Evolutionary conservation across 2,113 vertebrate genomes (phyloP).

Genomic region (Tyrannus savana): DNA sequence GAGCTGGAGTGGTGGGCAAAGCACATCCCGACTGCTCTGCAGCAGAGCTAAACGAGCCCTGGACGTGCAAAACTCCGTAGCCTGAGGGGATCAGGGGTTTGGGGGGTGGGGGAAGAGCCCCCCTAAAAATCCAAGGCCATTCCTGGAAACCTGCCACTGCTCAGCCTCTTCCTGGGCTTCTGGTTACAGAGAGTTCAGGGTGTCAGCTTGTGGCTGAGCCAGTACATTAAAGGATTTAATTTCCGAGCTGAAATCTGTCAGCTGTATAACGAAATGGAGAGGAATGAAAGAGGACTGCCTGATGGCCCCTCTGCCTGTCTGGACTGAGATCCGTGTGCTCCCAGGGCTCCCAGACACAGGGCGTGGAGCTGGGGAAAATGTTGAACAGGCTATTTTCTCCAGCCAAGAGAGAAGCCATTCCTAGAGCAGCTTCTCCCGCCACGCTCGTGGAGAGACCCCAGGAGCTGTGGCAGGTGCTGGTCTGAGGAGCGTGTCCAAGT

Average conservation of each 20-base stretch:
- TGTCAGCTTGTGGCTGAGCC: conserved; percentile 15
- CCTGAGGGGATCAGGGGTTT: background rate
- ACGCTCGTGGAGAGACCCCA: background rate
- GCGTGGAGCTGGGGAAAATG: background rate
- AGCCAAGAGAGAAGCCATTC: background rate
- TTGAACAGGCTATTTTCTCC: background rate
- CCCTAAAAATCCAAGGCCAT: background rate
- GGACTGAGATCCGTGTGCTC: background rate
- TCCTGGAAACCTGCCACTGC: conserved; percentile 20
- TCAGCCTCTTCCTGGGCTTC: background rate
- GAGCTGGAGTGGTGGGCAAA: conserved; percentile 32
- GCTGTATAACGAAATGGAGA: background rate
- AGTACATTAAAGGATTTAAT: conserved; percentile 36
- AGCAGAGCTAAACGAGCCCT: background rate
- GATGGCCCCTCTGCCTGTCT: background rate
- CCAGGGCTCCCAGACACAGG: background rate
- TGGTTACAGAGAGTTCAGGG: background rate
- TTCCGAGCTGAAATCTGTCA: conserved; percentile 22
- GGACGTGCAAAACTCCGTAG: fast-evolving
- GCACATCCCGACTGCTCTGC: background rate
- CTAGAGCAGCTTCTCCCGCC: background rate
- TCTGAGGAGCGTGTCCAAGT: background rate
- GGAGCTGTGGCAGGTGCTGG: background rate
- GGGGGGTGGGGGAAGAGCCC: background rate
- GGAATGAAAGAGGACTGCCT: background rate